Conservation (phyloP, 2,113 vertebrate species). For the Probosciger aterrimus region DNA sequence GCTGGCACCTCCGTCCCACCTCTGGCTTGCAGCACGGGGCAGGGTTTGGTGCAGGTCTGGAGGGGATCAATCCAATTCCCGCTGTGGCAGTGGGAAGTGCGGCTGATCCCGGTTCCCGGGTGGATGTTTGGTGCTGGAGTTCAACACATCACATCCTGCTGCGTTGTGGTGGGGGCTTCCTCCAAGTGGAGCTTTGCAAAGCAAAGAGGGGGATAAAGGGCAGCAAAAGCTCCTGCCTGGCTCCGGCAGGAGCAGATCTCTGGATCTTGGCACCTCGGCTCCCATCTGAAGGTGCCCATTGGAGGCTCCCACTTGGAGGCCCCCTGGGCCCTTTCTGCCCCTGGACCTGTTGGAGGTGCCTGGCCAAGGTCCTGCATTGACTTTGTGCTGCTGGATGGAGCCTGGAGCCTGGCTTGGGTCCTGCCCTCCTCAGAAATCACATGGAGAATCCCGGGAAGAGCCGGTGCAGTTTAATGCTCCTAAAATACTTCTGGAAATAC, state of each 20-base stretch:
- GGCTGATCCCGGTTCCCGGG: rapidly evolving
- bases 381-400: neutral
- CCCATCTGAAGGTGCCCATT: neutral
- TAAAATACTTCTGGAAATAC: neutral
- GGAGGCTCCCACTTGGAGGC: neutral
- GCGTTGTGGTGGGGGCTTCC: neutral
- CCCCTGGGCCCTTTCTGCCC: neutral
- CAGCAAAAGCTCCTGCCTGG: neutral
- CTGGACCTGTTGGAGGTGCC: neutral
- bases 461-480: neutral
- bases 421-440: neutral
- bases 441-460: neutral
- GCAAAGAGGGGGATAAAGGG: neutral
- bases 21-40: neutral
- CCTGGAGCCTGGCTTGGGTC: neutral
- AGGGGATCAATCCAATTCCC: neutral
- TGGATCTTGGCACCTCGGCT: neutral
- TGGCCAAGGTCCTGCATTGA: neutral
- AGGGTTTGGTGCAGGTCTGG: neutral
- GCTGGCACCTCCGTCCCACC: neutral
- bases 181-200: neutral
- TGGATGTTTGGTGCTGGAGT: neutral
- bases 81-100: rapidly evolving
- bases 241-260: too few relatives aligned
- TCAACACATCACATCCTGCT: neutral